phyloP scores from a whole-genome alignment of 2,888 invertebrate species.

The Caenorhabditis drosophilae region DNA sequence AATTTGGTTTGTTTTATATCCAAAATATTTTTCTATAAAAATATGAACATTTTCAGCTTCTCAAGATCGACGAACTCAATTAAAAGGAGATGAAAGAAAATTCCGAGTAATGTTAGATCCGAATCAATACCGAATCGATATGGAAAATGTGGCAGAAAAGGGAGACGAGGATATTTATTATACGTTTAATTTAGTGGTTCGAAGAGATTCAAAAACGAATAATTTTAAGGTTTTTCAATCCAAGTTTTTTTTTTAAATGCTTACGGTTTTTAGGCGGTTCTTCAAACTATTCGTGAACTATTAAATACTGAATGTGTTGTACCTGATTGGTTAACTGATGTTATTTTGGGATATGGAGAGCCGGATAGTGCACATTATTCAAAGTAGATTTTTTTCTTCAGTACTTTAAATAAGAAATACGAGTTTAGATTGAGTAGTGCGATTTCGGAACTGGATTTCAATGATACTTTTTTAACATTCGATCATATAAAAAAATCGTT shows the following conservation, averaged over 20 bases:
- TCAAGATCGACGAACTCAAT: not conserved
- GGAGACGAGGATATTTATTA: constrained; percentile 79
- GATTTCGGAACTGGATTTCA: constrained; percentile 86
- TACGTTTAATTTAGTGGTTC: constrained; percentile 92
- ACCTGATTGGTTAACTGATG: constrained; percentile 77
- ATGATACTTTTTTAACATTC: constrained; percentile 93
- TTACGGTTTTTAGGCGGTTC: too few relatives aligned
- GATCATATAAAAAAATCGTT: constrained; percentile 88
- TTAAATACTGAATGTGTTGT: constrained; percentile 99
- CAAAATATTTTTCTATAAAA: constrained; percentile 6
- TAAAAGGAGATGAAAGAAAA: constrained; percentile 84
- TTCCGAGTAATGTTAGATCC: constrained; percentile 93
- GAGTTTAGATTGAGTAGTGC: constrained; percentile 82
- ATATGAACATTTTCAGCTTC: not conserved
- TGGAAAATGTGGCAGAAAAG: constrained; percentile 49
- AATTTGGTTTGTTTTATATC: constrained; percentile 72
- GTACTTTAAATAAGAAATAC: too few relatives aligned
- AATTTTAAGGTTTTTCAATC: too few relatives aligned
- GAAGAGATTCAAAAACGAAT: constrained; percentile 98
- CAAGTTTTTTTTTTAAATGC: too few relatives aligned
- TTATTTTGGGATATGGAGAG: constrained; percentile 96
- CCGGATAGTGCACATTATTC: constrained; percentile 94
- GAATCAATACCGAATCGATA: constrained; percentile 81
- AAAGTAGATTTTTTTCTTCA: constrained; percentile 72
- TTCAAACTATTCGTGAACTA: constrained; percentile 95